Evolutionary conservation across 2,113 vertebrate species (phyloP), one percentile per base, ranked within the genome.

Genomic region (Lophura nycthemera): DNA sequence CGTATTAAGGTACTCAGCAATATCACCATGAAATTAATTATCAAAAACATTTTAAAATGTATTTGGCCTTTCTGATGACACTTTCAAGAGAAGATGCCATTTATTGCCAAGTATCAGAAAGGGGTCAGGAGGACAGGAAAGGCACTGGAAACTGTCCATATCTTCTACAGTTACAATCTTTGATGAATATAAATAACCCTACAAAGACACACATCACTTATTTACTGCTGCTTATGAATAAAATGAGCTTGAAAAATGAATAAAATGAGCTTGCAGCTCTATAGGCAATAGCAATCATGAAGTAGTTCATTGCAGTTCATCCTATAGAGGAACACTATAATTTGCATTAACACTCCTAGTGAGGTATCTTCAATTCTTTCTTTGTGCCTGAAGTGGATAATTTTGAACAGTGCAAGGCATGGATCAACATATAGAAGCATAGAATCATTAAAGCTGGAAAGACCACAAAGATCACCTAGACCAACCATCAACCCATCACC

Each of bases 171-270:
- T 43, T 8, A 4, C 24, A 29, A 4, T 45, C 27, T 20, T 74
- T 10, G 16, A 10, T 43, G 63, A 86, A 57, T 11, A n/a, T 11
- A 27, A 89, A 29, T 61, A 64, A 69, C 36, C 11, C n/a, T 89
- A 48, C 10, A 32, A 63, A 75, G 40, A 34, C 13, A 43, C 6
- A 21, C 0, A 0, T 52, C 50, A 4, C 10, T 52, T 40, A 57
- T 21, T 8, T 64, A 8, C 16, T 81, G 25, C 22, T 50, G 6
- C 5, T n/a, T 11, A 27, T 17, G 40, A 20, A n/a, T 47, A 0
- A 1, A 61, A 52, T 15, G 19, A 81, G 11, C 22, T 34, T 38
- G 8, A 38, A 38, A 38, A 38, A 27, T 17, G 40, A 20, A n/a
- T 47, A 0, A 1, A 61, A 52, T 15, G 19, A 81, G 11, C 22